These are phyloP conservation scores for Acanthaster planci DNA, from an alignment of 35 echinoderm and acorn worm species.

Conservation along the genomic window DNA sequence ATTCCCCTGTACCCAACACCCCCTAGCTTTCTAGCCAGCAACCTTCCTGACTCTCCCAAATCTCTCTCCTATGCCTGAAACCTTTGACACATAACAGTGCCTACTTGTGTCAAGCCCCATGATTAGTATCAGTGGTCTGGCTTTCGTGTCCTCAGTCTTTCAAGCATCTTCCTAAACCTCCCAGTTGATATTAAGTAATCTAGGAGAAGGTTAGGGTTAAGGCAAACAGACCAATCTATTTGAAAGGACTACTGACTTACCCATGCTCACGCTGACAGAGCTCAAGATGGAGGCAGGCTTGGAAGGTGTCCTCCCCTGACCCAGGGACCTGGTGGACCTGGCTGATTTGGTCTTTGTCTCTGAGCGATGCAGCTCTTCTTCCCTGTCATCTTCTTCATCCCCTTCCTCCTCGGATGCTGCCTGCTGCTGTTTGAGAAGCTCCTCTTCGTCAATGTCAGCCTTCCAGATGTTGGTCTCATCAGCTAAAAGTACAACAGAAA, in stretches of 20 bases:
- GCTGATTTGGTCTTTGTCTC: constrained; percentile 10
- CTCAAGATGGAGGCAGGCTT: constrained; percentile 41
- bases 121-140: too few species aligned
- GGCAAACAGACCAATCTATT: too few species aligned
- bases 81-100: too few species aligned
- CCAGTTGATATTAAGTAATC: too few species aligned
- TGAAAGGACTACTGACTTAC: not conserved
- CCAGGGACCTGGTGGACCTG: constrained; percentile 2
- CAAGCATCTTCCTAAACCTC: too few species aligned
- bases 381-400: not conserved
- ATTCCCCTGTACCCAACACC: too few species aligned
- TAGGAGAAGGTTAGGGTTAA: too few species aligned
- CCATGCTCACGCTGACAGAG: constrained; percentile 16
- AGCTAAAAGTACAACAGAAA: not conserved
- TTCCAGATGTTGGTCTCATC: constrained; percentile 60
- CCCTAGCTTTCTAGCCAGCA: too few species aligned
- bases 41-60: too few species aligned
- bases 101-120: too few species aligned
- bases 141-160: too few species aligned
- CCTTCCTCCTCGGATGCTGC: not conserved
- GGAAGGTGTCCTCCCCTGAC: constrained; percentile 36
- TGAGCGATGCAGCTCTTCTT: constrained; percentile 7
- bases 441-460: constrained; percentile 62
- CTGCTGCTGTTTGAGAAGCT: constrained; percentile 40
- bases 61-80: too few species aligned